A percentile compares a stretch with the other conserved stretches of the same genome.
phyloP scores from a whole-genome alignment of 2,797 vertebrate genomes.

The Nothura maculosa region DNA sequence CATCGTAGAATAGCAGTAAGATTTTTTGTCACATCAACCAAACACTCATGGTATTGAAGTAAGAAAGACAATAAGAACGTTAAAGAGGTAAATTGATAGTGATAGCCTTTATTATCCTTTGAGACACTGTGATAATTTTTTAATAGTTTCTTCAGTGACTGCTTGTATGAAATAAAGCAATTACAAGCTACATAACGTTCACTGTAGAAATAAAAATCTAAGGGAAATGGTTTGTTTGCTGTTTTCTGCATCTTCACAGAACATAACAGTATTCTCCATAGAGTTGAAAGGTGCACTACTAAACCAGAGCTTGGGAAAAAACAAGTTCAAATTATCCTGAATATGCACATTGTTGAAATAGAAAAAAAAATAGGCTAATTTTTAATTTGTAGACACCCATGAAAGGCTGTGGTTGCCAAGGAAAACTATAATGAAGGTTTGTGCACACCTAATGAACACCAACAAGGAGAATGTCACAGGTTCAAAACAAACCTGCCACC shows the following conservation, averaged over 20 bases:
- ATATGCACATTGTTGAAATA: not conserved
- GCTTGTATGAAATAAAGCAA: not conserved
- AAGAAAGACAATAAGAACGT: not conserved
- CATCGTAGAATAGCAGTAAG: not conserved
- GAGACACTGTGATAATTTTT: not conserved
- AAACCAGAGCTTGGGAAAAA: not conserved
- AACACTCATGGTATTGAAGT: not conserved
- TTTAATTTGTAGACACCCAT: not conserved
- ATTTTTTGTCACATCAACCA: not conserved
- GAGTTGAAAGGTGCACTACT: not conserved
- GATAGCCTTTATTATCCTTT: conserved; percentile 22
- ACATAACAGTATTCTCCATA: not conserved
- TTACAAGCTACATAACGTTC: not conserved
- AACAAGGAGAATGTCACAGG: not conserved
- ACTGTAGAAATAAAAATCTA: conserved; percentile 11
- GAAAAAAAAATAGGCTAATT: not conserved
- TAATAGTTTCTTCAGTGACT: not conserved
- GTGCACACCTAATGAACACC: not conserved
- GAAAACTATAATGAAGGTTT: not conserved
- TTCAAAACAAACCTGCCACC: not conserved
- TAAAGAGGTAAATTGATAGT: not conserved
- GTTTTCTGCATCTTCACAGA: not conserved
- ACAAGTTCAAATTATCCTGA: not conserved
- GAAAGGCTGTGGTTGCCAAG: not conserved
- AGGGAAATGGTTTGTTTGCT: conserved; percentile 38